Evolutionary conservation across 2,888 invertebrate genomes (phyloP).

Genomic region (Mythimna lalbum): DNA sequence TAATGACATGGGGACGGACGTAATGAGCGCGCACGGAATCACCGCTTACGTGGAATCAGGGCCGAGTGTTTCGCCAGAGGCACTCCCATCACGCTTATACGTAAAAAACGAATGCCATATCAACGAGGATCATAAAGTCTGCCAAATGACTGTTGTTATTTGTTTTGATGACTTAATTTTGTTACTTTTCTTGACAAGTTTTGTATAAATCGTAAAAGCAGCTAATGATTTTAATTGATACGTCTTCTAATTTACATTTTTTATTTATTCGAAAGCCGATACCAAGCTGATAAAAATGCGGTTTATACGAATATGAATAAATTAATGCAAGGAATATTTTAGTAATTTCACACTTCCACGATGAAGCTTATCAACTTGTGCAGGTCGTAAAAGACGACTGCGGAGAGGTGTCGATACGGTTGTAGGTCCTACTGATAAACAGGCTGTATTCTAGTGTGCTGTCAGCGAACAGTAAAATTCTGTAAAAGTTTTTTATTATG

Average conservation of each 20-base stretch:
- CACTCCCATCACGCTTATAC: slow-evolving; percentile 71
- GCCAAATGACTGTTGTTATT: slow-evolving; percentile 68
- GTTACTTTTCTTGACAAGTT: slow-evolving; percentile 59
- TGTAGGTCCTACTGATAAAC: slow-evolving; percentile 39
- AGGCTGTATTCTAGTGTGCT: slow-evolving; percentile 7
- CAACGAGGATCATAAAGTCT: slow-evolving; percentile 63
- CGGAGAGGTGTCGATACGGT: slow-evolving; percentile 35
- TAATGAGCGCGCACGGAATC: slow-evolving; percentile 75
- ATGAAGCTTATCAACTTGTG: slow-evolving; percentile 51
- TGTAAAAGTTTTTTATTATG: slow-evolving; percentile 6
- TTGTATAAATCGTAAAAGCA: slow-evolving; percentile 68
- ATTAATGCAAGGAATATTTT: slow-evolving; percentile 53
- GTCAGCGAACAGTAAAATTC: neutral
- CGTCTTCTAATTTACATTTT: slow-evolving; percentile 46
- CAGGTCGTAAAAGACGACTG: slow-evolving; percentile 51
- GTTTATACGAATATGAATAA: slow-evolving; percentile 58
- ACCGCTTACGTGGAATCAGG: slow-evolving; percentile 68
- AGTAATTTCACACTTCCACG: slow-evolving; percentile 56
- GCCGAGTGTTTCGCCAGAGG: slow-evolving; percentile 72
- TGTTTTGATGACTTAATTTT: slow-evolving; percentile 74
- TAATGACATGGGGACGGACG: slow-evolving; percentile 66
- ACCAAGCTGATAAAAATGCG: slow-evolving; percentile 53
- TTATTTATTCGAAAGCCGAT: slow-evolving; percentile 51
- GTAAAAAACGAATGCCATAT: slow-evolving; percentile 71
- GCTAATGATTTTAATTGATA: slow-evolving; percentile 56